phyloP scores from a whole-genome alignment of 2,888 invertebrate genomes.

The Cheilosia scutellata region DNA sequence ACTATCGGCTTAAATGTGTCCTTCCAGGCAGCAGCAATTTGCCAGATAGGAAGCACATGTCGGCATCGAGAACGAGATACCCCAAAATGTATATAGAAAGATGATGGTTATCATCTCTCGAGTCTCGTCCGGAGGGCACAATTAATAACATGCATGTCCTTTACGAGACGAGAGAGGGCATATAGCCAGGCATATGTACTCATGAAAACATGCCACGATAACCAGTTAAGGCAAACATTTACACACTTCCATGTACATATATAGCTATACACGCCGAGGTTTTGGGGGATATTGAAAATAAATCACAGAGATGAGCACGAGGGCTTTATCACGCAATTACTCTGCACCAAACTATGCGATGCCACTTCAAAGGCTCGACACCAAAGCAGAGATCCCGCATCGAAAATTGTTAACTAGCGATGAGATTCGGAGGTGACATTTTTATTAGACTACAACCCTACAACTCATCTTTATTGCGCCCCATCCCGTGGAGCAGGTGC shows the following conservation, averaged over 20 bases:
- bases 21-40: constrained; percentile 12
- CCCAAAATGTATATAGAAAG: not conserved
- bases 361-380: not conserved
- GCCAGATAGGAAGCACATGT: constrained; percentile 11
- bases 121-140: not conserved
- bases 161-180: not conserved
- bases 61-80: not conserved
- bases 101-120: not conserved
- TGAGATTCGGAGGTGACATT: not conserved
- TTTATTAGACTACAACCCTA: not conserved
- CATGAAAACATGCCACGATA: constrained; percentile 1
- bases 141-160: constrained; percentile 10
- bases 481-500: not conserved
- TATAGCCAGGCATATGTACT: not conserved
- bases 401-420: no score
- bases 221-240: not conserved
- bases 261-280: not conserved
- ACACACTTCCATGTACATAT: not conserved
- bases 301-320: constrained; percentile 3
- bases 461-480: not conserved
- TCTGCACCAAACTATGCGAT: not conserved
- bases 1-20: constrained; percentile 5
- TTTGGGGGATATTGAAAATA: constrained; percentile 8
- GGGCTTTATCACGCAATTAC: not conserved
- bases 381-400: not conserved